Percentiles rank a stretch among this genome's conserved stretches.
Evolutionary conservation across 2,797 vertebrate species (phyloP).

Genomic region (Hyperoplus immaculatus): DNA sequence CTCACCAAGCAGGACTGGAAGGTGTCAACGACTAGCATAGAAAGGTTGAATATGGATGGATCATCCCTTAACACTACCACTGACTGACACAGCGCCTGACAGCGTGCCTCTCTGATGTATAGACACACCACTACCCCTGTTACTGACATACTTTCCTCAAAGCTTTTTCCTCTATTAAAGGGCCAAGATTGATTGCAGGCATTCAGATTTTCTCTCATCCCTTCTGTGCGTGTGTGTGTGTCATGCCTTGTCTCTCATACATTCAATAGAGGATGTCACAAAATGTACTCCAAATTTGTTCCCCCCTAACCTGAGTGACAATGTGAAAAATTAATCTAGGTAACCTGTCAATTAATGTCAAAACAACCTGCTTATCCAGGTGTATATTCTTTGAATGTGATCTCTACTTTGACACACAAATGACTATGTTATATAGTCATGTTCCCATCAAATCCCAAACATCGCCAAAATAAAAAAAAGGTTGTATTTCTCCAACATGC

Average conservation of each 20-base stretch:
- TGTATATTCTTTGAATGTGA: no score
- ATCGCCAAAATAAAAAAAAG: no score
- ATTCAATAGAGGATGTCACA: neutral
- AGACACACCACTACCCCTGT: constrained; percentile 41
- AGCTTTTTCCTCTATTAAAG: constrained; percentile 52
- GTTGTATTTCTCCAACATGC: no score
- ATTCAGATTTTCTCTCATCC: constrained; percentile 40
- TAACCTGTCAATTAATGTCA: no score
- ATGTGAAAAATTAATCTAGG: no score
- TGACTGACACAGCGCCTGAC: constrained; percentile 62
- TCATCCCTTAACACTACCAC: constrained; percentile 34
- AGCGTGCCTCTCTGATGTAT: constrained; percentile 67
- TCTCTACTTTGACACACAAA: no score
- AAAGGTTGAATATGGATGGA: constrained; percentile 63
- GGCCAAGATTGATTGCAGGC: constrained; percentile 57
- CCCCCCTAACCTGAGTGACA: no score
- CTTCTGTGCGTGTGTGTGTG: constrained; percentile 17
- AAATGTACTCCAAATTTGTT: no score
- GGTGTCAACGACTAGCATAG: constrained; percentile 33
- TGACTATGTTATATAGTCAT: no score
- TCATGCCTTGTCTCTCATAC: neutral
- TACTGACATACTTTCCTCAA: constrained; percentile 59
- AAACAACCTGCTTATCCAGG: no score
- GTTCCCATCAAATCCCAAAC: no score
- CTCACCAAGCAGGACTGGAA: constrained; percentile 22